These are phyloP conservation scores for Zaprionus ghesquierei DNA, from an alignment of 1,140 invertebrate species.

Conservation along the genomic window DNA sequence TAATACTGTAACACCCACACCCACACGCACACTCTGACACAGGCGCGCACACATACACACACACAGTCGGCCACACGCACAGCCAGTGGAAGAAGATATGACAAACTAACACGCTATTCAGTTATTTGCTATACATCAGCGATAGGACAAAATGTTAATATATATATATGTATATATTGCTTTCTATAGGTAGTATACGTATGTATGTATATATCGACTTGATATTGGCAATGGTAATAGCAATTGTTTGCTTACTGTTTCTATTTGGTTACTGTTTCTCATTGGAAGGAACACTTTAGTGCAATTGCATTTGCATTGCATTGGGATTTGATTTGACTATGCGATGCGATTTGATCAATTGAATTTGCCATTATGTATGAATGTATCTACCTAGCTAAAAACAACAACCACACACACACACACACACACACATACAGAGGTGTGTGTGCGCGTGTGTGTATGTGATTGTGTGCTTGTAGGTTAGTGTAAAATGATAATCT, in stretches of 20 bases:
- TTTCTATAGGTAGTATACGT: not conserved
- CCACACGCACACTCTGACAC: not conserved
- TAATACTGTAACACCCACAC: conserved; percentile 63
- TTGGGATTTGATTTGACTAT: not conserved
- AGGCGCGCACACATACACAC: conserved; percentile 3
- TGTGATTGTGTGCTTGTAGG: not conserved
- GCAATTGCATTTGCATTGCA: conserved; percentile 33
- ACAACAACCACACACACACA: not conserved
- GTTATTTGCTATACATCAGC: conserved; percentile 66
- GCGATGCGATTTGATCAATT: conserved; percentile 28
- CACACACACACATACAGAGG: not conserved
- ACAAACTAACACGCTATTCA: conserved; percentile 71
- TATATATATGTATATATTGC: conserved; percentile 16
- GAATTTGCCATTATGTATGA: conserved; percentile 2
- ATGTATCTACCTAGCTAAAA: conserved; percentile 22
- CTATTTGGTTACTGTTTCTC: not conserved
- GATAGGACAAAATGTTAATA: conserved; percentile 51
- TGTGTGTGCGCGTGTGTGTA: too few relatives aligned
- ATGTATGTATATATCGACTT: conserved; percentile 17
- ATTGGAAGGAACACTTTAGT: conserved; percentile 45
- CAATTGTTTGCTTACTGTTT: conserved; percentile 44
- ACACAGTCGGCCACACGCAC: conserved; percentile 54
- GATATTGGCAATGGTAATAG: conserved; percentile 66
- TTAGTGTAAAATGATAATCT: conserved; percentile 30
- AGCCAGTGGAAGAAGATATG: conserved; percentile 63